Percentiles rank a stretch among this genome's conserved stretches.
These are phyloP conservation scores for Philopedon plagiatum DNA, from an alignment of 2,888 invertebrate genomes.

Conservation along the genomic window DNA sequence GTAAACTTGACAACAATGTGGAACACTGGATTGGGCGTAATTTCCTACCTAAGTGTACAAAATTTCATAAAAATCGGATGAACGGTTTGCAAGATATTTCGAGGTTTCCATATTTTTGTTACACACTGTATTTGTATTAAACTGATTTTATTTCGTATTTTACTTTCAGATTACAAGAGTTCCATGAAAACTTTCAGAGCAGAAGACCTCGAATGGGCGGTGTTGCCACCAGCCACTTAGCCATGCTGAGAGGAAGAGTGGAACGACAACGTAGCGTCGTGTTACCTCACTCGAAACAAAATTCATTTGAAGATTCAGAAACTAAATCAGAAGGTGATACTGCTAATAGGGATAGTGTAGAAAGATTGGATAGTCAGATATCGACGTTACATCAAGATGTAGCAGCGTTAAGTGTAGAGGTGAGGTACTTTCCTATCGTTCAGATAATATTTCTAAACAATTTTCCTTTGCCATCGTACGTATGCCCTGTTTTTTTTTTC, in stretches of 20 bases:
- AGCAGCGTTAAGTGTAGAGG: constrained; percentile 87
- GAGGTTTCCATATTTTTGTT: no score
- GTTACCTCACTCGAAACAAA: constrained; percentile 71
- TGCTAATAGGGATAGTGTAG: constrained; percentile 69
- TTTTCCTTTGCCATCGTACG: neutral
- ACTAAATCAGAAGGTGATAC: constrained; percentile 35
- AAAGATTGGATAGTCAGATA: constrained; percentile 86
- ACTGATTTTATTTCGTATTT: no score
- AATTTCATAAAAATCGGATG: no score
- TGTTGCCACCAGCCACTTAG: constrained; percentile 67
- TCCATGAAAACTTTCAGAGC: constrained; percentile 60
- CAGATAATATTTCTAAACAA: neutral
- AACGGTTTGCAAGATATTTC: no score
- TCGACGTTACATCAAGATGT: constrained; percentile 88
- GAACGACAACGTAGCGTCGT: constrained; percentile 77
- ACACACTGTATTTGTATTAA: no score
- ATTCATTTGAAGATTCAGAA: constrained; percentile 73
- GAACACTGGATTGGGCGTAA: no score
- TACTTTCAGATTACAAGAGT: constrained; percentile 63
- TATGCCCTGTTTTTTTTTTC: constrained; percentile 35
- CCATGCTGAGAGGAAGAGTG: constrained; percentile 76
- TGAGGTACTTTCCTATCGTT: constrained; percentile 62
- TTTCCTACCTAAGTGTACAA: no score
- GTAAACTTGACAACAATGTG: no score
- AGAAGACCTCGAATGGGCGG: constrained; percentile 63